Evolutionary conservation across 2,888 invertebrate genomes (phyloP).

Genomic region (Pyralis farinalis): DNA sequence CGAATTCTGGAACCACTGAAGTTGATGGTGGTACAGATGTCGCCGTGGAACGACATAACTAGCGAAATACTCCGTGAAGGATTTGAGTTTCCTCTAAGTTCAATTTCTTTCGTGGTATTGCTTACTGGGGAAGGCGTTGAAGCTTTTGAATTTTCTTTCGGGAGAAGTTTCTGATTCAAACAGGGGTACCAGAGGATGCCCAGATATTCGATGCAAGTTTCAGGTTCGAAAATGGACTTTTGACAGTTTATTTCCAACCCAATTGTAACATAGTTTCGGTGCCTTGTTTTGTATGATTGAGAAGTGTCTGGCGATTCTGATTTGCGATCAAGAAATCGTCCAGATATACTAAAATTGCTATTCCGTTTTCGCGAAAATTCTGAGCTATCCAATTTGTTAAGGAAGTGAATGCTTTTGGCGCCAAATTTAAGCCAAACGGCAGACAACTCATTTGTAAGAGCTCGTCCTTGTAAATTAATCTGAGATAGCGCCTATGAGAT

Average conservation of each 20-base stretch:
- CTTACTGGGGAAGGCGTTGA: not conserved
- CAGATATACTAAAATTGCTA: conserved; percentile 16
- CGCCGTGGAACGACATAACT: conserved; percentile 15
- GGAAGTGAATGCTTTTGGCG: conserved; percentile 22
- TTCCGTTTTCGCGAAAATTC: conserved; percentile 11
- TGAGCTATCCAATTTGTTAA: conserved; percentile 21
- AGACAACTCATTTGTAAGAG: conserved; percentile 27
- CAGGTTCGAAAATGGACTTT: conserved; percentile 15
- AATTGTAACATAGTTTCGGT: conserved; percentile 10
- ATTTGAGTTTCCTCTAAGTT: conserved; percentile 8
- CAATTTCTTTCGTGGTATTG: not conserved
- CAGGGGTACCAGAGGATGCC: conserved; percentile 18
- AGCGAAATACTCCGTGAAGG: conserved; percentile 16
- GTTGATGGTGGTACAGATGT: conserved; percentile 10
- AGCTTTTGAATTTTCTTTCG: conserved; percentile 6
- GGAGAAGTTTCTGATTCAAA: conserved; percentile 13
- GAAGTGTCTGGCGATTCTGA: conserved; percentile 13
- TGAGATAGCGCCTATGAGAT: conserved; percentile 22
- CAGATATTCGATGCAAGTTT: conserved; percentile 12
- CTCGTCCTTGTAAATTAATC: conserved; percentile 18
- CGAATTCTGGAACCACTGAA: not conserved
- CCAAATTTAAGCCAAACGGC: conserved; percentile 28
- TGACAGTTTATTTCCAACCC: conserved; percentile 17
- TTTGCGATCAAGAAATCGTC: conserved; percentile 22
- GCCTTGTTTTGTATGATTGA: conserved; percentile 9